Evolutionary conservation across 2,888 invertebrate species (phyloP).

Genomic region (Gymnosoma rotundatum): DNA sequence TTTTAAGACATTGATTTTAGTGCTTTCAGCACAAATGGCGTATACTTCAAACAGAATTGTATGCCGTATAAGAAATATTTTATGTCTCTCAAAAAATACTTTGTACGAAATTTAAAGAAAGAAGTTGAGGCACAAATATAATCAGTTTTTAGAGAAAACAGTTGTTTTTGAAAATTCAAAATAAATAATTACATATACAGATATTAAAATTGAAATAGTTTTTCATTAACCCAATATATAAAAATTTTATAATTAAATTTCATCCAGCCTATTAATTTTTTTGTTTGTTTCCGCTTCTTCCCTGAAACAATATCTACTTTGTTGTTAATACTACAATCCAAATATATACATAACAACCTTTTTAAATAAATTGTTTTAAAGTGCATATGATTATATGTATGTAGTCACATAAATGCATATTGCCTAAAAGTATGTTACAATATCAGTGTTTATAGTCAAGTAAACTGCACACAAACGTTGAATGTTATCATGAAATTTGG

Average conservation of each 20-base stretch:
- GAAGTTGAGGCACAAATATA: no score
- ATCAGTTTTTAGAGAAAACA: no score
- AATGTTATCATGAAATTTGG: neutral
- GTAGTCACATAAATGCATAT: neutral
- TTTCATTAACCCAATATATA: neutral
- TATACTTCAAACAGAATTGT: no score
- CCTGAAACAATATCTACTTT: conserved; percentile 8
- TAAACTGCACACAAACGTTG: conserved; percentile 1
- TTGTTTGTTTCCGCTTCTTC: neutral
- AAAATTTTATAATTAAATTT: conserved; percentile 25
- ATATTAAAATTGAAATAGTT: neutral
- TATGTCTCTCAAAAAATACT: no score
- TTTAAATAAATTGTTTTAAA: no score
- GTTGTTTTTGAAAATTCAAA: no score
- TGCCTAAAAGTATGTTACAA: conserved; percentile 19
- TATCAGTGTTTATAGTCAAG: neutral
- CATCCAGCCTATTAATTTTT: neutral
- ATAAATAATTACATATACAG: no score
- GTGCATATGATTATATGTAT: neutral
- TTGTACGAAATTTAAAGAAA: no score
- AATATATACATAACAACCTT: conserved; percentile 6
- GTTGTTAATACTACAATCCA: neutral
- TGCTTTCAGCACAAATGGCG: no score
- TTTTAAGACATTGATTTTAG: no score
- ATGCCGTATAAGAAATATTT: no score